Evolutionary conservation across 2,888 invertebrate species (phyloP).

Genomic region (Conus canariensis): DNA sequence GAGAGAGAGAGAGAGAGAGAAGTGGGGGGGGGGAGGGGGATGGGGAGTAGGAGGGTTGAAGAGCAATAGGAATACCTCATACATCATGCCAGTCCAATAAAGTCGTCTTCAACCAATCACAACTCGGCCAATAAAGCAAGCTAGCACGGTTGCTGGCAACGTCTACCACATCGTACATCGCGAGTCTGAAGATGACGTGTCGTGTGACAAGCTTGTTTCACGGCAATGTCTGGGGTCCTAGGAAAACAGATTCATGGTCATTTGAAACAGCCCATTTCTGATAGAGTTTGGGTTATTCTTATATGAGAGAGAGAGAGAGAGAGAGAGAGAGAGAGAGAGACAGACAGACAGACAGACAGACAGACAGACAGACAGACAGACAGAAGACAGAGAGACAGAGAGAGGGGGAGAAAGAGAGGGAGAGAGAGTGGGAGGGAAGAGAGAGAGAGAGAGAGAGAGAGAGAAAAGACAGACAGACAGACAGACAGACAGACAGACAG

Average conservation of each 20-base stretch:
- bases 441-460: background rate
- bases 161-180: no score
- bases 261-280: background rate
- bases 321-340: constrained; percentile 9
- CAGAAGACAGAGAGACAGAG: background rate
- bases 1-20: no score
- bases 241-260: background rate
- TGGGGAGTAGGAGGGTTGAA: no score
- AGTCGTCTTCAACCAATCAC: no score
- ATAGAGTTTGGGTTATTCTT: background rate
- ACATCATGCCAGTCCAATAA: no score
- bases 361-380: background rate
- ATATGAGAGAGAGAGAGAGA: background rate
- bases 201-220: no score
- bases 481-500: background rate
- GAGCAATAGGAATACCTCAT: background rate
- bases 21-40: no score
- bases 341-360: background rate
- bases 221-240: no score
- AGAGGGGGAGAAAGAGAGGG: background rate
- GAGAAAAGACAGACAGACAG: background rate
- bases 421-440: no score
- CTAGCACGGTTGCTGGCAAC: no score
- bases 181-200: no score
- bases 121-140: no score